Base-by-base conservation (phyloP, 2,113 vertebrate genomes). In the Thamnaconus septentrionalis region DNA sequence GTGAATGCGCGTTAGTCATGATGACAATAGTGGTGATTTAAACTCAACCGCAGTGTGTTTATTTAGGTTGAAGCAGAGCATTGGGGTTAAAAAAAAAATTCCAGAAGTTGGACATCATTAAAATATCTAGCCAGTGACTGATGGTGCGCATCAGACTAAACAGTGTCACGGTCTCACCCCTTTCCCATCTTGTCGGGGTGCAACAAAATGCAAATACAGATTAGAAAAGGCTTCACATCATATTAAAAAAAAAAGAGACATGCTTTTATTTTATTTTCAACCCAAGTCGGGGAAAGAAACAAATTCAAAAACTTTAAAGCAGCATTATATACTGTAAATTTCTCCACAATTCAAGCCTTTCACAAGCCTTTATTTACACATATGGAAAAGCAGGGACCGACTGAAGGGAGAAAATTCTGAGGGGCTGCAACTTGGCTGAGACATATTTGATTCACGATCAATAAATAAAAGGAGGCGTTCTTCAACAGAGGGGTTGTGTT, bases 151-250 rank as follows among this genome's bases (percentile, higher is more conserved):
- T 73, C 70, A 76, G 75, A 58, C 51, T 50, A 43, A 78, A 85
- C 88, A 89, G 86, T 89, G 84, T 74, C 69, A 73, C 56, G 88
- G 86, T 85, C 86, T 84, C 68, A 67, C 49, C 54, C 56, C 67
- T 64, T 53, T 18, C 53, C 41, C 7, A 76, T 40, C 71, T 53
- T 49, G 66, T 57, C 56, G 59, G 5, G 39, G 43, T 69, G 62
- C 69, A 76, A 53, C 41, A 64, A 70, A 80, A 64, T 57, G 48
- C 51, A 73, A 53, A 59, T 49, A 49, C 51, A 73, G 53, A 71
- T 61, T 44, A 50, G 6, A 74, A 77, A 76, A 77, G 64, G 66
- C 56, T 69, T 79, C 69, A 76, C 55, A 56, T 72, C 60, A 42
- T 31, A 31, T 45, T 31, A 61, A 77, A 75, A 66, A 50, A 42